phyloP scores from a whole-genome alignment of 53 echinoderm and acorn worm genomes.

The Antedon mediterranea region DNA sequence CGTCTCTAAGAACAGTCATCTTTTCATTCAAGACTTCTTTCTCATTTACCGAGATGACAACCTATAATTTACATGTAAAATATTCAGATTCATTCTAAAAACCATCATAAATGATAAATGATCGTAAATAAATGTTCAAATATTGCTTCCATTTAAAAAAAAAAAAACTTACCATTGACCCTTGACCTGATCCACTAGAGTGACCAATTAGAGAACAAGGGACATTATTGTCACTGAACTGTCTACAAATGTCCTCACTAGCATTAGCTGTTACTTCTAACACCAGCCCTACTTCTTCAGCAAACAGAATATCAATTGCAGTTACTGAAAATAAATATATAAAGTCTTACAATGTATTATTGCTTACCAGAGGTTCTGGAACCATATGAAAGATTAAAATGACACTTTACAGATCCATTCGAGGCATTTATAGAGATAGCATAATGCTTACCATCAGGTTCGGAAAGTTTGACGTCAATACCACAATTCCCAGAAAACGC shows the following conservation, averaged over 20 bases:
- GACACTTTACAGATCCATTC: too few relatives aligned
- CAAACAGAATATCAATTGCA: conserved; percentile 51
- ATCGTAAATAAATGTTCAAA: too few relatives aligned
- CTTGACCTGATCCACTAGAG: conserved; percentile 32
- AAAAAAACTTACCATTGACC: conserved; percentile 39
- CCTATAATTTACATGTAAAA: conserved; percentile 17
- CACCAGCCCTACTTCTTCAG: conserved; percentile 81
- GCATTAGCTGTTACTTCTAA: conserved; percentile 43
- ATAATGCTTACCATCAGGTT: conserved; percentile 28
- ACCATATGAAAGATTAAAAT: too few relatives aligned
- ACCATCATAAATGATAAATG: too few relatives aligned
- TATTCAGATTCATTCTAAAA: too few relatives aligned
- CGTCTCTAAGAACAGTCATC: conserved; percentile 55
- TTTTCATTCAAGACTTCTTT: conserved; percentile 33
- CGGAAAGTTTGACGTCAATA: conserved; percentile 51
- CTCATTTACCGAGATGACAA: conserved; percentile 41
- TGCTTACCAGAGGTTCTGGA: too few relatives aligned
- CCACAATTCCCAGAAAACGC: conserved; percentile 97
- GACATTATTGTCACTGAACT: conserved; percentile 39
- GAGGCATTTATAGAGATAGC: too few relatives aligned
- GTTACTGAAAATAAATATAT: conserved; percentile 17
- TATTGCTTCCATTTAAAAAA: too few relatives aligned
- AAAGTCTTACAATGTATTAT: neutral
- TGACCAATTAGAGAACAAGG: conserved; percentile 69
- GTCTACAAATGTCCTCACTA: conserved; percentile 39